phyloP scores from a whole-genome alignment of 2,797 vertebrate species.

The Adelosebastes latens region DNA sequence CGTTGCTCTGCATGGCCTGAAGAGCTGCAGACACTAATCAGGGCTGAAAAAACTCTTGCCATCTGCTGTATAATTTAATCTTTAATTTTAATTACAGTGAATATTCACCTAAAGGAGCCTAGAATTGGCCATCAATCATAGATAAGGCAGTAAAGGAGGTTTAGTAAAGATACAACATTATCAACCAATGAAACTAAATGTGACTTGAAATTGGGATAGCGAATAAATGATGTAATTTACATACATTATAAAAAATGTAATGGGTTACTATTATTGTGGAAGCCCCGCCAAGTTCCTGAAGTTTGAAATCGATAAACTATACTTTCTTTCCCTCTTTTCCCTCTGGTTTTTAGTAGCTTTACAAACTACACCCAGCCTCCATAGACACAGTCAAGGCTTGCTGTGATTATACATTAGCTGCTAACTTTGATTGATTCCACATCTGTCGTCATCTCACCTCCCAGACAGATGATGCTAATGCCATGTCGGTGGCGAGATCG shows the following conservation, averaged over 20 bases:
- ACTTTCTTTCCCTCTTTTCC: neutral
- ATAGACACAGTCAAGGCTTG: slow-evolving; percentile 6
- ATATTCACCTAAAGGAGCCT: neutral
- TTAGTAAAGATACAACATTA: neutral
- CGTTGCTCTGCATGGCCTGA: neutral
- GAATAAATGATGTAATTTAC: neutral
- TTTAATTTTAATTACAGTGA: neutral
- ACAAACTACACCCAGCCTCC: neutral
- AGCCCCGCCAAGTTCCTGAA: neutral
- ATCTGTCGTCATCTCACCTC: slow-evolving; percentile 32
- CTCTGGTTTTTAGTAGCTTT: neutral
- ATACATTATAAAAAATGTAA: neutral
- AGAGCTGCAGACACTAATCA: neutral
- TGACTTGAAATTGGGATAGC: neutral
- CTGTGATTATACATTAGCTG: slow-evolving; percentile 32
- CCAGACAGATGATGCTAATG: slow-evolving; percentile 37
- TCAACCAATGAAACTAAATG: neutral
- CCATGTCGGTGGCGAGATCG: slow-evolving; percentile 16
- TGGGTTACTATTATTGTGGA: neutral
- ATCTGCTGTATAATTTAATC: neutral
- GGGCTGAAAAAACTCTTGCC: neutral
- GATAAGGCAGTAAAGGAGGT: neutral
- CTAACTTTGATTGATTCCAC: slow-evolving; percentile 43
- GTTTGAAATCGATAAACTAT: neutral
- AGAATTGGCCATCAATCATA: neutral